phyloP scores from a whole-genome alignment of 2,113 vertebrate species.

The Tylochromis polylepis region DNA sequence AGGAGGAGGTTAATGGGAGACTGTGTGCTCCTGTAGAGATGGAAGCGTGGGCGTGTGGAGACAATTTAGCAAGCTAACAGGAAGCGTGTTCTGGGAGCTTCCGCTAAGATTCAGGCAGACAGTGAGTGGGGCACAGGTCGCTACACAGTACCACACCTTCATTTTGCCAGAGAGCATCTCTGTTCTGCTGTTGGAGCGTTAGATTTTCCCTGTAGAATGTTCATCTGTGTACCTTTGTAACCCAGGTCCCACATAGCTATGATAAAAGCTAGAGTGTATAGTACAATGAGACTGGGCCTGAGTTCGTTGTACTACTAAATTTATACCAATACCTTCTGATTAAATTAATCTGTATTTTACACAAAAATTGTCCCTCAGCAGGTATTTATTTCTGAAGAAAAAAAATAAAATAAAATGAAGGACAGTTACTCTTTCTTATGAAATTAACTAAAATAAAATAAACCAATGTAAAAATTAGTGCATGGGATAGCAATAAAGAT shows the following conservation, averaged over 20 bases:
- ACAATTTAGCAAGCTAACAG: constrained; percentile 50
- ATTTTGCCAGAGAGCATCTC: neutral
- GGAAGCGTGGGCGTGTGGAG: constrained; percentile 25
- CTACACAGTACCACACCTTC: neutral
- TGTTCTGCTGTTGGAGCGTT: neutral
- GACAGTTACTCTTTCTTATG: neutral
- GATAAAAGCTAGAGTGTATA: neutral
- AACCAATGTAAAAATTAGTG: neutral
- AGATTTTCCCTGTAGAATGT: neutral
- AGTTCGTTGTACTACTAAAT: neutral
- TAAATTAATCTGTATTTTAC: neutral
- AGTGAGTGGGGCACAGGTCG: constrained; percentile 42
- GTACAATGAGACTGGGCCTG: neutral
- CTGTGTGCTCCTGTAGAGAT: constrained; percentile 7
- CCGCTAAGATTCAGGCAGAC: neutral
- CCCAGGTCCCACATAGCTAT: neutral
- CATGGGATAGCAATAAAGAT: neutral
- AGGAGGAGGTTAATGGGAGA: constrained; percentile 47
- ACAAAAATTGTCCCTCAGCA: neutral
- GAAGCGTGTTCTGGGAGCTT: constrained; percentile 32
- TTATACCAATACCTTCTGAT: neutral
- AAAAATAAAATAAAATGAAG: neutral
- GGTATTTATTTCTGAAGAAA: neutral
- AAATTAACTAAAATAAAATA: neutral
- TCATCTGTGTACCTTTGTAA: neutral